Base-by-base conservation (phyloP, 2,113 vertebrate species). In the Carettochelys insculpta region DNA sequence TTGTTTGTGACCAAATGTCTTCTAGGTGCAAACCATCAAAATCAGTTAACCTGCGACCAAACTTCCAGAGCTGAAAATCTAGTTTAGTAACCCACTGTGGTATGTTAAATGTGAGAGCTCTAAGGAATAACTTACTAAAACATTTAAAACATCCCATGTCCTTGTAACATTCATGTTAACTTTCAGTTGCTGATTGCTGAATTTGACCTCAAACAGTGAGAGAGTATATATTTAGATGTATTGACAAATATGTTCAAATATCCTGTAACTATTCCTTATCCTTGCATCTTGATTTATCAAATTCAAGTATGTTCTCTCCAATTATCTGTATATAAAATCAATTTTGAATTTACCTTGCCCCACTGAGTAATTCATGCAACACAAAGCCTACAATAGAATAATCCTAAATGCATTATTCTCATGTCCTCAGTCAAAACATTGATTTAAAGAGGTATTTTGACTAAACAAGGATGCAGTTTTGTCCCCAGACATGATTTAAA, bases 331-430 rank as follows among this genome's bases (percentile, higher is more conserved):
- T 6, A 68, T 87, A 94, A 20, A 68, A 93, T 86, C 82, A 89
- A 89, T 86, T 94, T 95, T 75, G 75, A 91, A 86, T 93, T 86
- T 88, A 92, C 86, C 82, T 94, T 95, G 78, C 45, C 85, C 56
- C 87, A n/a, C 27, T 88, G 14, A 11, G 65, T 95, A 93, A 90
- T 90, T 93, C 92, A 92, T 85, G 82, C 73, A 90, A 1, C 53
- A 65, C 41, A 82, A 81, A 92, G 31, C 16, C 48, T 87, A 3
- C 0, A 76, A 91, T 92, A 76, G 92, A 91, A 80, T 91, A 88
- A 1, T 93, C 17, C 51, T n/a, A 1, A 10, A 38, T 81, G 38
- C 65, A 77, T 90, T 4, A 19, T 29, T 91, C 82, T 81, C 88
- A 65, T 1, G 9, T 45, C 61, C 19, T 86, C 51, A 58, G 3